Base-by-base conservation (phyloP, 2,888 invertebrate genomes). In the Coelinius sp. region DNA sequence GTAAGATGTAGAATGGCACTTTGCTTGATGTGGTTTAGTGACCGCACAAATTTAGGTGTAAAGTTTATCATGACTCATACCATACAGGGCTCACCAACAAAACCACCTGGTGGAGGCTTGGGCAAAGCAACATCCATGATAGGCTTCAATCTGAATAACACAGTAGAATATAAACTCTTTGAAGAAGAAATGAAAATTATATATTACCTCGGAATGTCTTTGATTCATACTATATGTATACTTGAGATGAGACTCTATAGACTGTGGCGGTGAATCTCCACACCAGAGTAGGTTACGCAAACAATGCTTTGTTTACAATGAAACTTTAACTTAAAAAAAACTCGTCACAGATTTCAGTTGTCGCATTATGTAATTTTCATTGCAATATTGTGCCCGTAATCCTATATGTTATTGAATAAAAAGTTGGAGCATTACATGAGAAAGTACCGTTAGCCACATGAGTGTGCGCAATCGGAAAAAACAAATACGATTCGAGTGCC, bases 41-140 rank as follows among this genome's bases (percentile, higher is more conserved):
- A 66, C 75, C 76, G 76, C 2, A 49, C 69, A 44, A 74, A 78
- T 46, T 59, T 76, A 22, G 75, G 68, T n/a, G 74, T 75, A 68
- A 78, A 79, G 62, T 79, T 78, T 53, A 77, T 69, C 35, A 73
- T 65, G 72, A 64, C 59, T 6, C 65, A 71, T 24, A 53, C 56
- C 14, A 77, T 74, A n/a, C n/a, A n/a, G n/a, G 78, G 63, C 72
- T 77, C 68, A 7, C 75, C 75, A 56, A 76, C 59, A 31, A 73
- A 70, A 44, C 76, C 77, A 14, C 75, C 74, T 7, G 76, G 76
- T 12, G n/a, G n/a, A n/a, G n/a, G n/a, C n/a, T n/a, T n/a, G n/a
- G n/a, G n/a, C n/a, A n/a, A n/a, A n/a, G n/a, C n/a, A n/a, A n/a
- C n/a, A n/a, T n/a, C n/a, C n/a, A n/a, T n/a, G n/a, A n/a, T n/a